Conservation (phyloP, 2,888 invertebrate species). For the Dicycla oo region DNA sequence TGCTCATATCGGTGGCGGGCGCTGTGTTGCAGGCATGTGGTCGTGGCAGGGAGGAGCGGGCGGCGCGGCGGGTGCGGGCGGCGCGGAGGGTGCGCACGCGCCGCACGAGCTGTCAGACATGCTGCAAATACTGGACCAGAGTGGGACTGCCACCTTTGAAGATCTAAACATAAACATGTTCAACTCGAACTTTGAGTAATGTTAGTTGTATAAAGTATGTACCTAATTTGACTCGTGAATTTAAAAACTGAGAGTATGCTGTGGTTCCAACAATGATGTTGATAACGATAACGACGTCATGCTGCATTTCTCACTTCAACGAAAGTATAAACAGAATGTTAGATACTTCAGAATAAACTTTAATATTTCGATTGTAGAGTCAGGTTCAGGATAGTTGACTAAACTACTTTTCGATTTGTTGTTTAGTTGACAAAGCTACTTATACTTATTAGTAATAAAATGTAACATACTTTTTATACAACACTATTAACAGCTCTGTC, state of each 20-base stretch:
- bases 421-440: background rate
- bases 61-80: constrained; percentile 72
- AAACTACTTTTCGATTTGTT: background rate
- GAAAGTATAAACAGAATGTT: constrained; percentile 39
- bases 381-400: constrained; percentile 8
- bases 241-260: constrained; percentile 26
- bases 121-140: constrained; percentile 97
- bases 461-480: constrained; percentile 30
- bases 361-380: constrained; percentile 60
- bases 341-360: constrained; percentile 34
- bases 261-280: constrained; percentile 26
- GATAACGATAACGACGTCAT: constrained; percentile 13
- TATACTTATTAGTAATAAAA: constrained; percentile 7
- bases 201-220: constrained; percentile 51
- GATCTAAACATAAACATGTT: constrained; percentile 97
- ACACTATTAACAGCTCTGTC: constrained; percentile 1
- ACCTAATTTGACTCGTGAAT: constrained; percentile 49
- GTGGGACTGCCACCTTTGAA: constrained; percentile 95
- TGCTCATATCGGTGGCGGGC: background rate
- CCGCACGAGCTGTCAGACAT: constrained; percentile 96
- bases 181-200: constrained; percentile 91
- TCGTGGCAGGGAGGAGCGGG: constrained; percentile 92
- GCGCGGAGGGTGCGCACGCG: constrained; percentile 85
- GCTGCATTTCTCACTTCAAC: constrained; percentile 48
- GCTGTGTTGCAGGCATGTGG: constrained; percentile 92